Evolutionary conservation across 1,140 invertebrate species (phyloP), one percentile per base, ranked within the genome.

Genomic region (Rhysida immarginata): DNA sequence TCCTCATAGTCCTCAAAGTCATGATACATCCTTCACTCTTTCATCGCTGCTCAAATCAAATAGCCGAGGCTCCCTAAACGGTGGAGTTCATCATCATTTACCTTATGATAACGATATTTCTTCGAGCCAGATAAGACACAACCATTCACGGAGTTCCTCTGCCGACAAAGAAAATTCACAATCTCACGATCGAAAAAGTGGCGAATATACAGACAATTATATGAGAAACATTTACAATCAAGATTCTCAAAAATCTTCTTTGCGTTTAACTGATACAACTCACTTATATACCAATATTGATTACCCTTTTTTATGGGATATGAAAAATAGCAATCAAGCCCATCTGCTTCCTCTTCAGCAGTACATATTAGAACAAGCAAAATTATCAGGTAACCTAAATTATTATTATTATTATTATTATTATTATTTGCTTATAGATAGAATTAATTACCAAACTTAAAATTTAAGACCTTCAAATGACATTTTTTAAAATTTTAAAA

Each of bases 281-380:
- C 81, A 81, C 0, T 65, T 84, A 26, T 84, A 84, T 64, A 82
- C 78, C 54, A 84, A 85, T 68, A 80, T 82, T 74, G 81, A 82
- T 64, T 73, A 76, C 60, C 64, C 62, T 21, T 75, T 57, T 64
- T 72, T 61, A 16, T 55, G 64, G 59, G 67, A 66, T 54, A 52
- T 62, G 35, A 77, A 78, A 62, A 75, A 78, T 71, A 60, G 60
- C 54, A 60, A 60, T 48, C 77, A 80, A 48, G 75, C 80, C 62
- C 84, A 89, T 68, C 69, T 89, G 48, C 67, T 89, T 62, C 86
- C 87, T 2, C 71, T 92, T 53, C 87, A 90, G 65, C 83, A 90
- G 68, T 91, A 90, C 65, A 86, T 92, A 51, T 75, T 91, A 59
- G 86, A 91, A 66, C 84, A 91, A 59, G 68, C 68, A 16, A 68